phyloP scores from a whole-genome alignment of 2,797 vertebrate genomes.

The Galago senegalensis region DNA sequence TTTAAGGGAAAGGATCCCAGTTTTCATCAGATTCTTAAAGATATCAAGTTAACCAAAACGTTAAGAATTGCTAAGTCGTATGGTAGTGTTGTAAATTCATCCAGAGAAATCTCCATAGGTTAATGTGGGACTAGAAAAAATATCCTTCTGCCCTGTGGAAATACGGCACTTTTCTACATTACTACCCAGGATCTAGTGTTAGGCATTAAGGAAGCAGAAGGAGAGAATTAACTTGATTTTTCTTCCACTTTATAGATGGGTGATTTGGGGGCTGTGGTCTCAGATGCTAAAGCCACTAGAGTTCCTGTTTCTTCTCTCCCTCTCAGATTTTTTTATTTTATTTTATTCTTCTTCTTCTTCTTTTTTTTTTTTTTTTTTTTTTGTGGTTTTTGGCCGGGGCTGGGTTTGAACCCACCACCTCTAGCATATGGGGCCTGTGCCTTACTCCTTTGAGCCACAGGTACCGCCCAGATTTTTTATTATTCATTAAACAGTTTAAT shows the following conservation, averaged over 20 bases:
- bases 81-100: background rate
- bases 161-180: fast-evolving
- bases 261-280: background rate
- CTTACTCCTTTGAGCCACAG: no score
- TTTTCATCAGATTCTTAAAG: constrained; percentile 50
- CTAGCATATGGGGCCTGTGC: no score
- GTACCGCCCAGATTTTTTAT: background rate
- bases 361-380: no score
- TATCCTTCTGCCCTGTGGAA: background rate
- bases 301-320: background rate
- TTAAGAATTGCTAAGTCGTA: background rate
- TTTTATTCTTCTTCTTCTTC: no score
- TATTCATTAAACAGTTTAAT: background rate
- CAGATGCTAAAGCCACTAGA: background rate
- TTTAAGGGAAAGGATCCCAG: background rate
- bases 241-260: background rate
- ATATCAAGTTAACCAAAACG: background rate
- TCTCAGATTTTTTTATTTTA: background rate
- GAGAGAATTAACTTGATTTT: background rate
- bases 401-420: no score
- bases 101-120: background rate
- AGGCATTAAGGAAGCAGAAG: background rate
- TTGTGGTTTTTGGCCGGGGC: no score
- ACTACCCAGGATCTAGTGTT: background rate
- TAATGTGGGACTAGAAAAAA: background rate